Percentiles rank a stretch among this genome's conserved stretches.
These are phyloP conservation scores for Drosophila orena DNA, from an alignment of 1,140 invertebrate species.

Conservation along the genomic window DNA sequence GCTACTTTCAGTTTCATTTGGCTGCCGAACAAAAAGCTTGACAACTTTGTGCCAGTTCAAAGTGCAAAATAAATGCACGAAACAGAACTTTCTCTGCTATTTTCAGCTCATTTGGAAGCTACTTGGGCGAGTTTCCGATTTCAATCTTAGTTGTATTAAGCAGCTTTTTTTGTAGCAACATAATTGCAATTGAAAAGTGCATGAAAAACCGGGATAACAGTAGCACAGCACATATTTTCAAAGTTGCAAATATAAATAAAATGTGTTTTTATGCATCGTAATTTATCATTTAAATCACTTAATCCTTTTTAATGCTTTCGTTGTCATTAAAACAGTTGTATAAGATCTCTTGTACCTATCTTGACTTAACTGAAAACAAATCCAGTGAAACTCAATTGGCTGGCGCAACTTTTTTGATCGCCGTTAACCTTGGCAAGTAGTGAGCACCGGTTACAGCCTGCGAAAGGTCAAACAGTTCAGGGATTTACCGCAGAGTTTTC, in stretches of 20 bases:
- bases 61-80: conserved; percentile 40
- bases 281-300: too few species aligned
- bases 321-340: neutral
- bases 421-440: conserved; percentile 24
- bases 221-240: too few species aligned
- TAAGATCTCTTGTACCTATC: neutral
- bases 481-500: conserved; percentile 27
- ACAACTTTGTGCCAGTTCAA: conserved; percentile 49
- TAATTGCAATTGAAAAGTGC: too few species aligned
- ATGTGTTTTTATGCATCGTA: too few species aligned
- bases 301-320: neutral
- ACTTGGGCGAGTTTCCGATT: conserved; percentile 15
- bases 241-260: too few species aligned
- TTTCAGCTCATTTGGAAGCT: conserved; percentile 33
- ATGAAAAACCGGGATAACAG: too few species aligned
- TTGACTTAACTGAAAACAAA: conserved; percentile 10
- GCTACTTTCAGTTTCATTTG: conserved; percentile 38
- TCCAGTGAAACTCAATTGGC: conserved; percentile 24
- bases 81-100: conserved; percentile 31
- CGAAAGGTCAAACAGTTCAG: conserved; percentile 30
- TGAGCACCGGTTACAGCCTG: conserved; percentile 7
- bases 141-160: conserved; percentile 7
- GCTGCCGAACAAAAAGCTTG: conserved; percentile 31
- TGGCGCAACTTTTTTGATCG: conserved; percentile 19
- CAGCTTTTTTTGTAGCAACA: conserved; percentile 13